Conservation (phyloP, 2,113 vertebrate species). For the Pachycephala philippinensis region DNA sequence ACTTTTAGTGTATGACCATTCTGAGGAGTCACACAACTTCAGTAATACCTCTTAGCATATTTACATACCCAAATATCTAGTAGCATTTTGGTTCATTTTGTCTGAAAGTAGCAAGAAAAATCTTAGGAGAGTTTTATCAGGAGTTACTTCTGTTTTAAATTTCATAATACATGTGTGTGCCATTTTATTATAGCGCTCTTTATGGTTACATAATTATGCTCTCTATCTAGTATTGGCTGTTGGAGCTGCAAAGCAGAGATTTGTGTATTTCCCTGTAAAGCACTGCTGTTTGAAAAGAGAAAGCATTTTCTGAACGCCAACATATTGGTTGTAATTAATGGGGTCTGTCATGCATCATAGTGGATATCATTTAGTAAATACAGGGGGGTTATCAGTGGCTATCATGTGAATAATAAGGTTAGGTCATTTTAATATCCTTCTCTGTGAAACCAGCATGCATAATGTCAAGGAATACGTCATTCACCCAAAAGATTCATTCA, state of each 20-base stretch:
- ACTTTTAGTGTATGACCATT: background rate
- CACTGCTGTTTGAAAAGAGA: background rate
- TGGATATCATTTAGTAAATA: background rate
- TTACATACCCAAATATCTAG: background rate
- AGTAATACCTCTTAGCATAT: background rate
- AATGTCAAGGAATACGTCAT: slow-evolving; percentile 62
- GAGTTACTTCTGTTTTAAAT: background rate
- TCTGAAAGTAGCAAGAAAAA: background rate
- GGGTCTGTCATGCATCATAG: background rate
- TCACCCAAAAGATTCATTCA: slow-evolving; percentile 54
- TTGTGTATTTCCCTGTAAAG: background rate
- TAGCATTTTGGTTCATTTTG: background rate
- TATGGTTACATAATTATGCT: background rate
- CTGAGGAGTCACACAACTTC: background rate
- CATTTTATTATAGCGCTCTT: background rate
- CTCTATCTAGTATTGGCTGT: background rate
- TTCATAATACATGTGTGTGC: background rate
- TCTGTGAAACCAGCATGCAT: background rate
- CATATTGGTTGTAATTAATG: background rate
- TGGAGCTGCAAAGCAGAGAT: background rate
- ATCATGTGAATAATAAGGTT: background rate
- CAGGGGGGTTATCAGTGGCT: background rate
- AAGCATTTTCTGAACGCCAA: background rate
- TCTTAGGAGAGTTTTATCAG: background rate
- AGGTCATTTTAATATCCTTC: slow-evolving; percentile 22